These are phyloP conservation scores for Pemphredon lugubris DNA, from an alignment of 2,888 invertebrate genomes.

Conservation along the genomic window DNA sequence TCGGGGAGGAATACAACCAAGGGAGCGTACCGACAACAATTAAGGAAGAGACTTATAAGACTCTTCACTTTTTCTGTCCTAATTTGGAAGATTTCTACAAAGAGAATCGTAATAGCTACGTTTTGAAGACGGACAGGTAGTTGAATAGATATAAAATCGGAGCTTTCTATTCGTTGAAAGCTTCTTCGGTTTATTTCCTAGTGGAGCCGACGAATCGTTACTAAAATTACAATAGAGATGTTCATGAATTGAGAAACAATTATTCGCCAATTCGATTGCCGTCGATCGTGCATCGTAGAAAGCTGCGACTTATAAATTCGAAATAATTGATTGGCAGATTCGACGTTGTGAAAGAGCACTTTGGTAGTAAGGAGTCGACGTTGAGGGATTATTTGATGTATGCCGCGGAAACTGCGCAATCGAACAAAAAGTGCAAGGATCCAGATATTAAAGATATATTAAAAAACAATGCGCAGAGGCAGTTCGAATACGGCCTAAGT, in stretches of 20 bases:
- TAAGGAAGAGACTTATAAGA: slow-evolving; percentile 67
- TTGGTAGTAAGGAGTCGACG: slow-evolving; percentile 69
- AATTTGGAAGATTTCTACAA: slow-evolving; percentile 72
- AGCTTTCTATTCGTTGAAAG: no score
- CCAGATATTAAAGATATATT: slow-evolving; percentile 67
- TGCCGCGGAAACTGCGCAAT: slow-evolving; percentile 69
- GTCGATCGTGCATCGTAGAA: no score
- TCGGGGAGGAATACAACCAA: slow-evolving; percentile 71
- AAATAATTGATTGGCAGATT: slow-evolving; percentile 65
- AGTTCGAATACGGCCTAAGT: slow-evolving; percentile 76
- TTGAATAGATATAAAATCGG: no score
- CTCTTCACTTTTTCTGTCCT: slow-evolving; percentile 65
- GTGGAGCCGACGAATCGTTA: no score
- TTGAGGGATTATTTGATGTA: slow-evolving; percentile 67
- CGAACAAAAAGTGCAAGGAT: slow-evolving; percentile 68
- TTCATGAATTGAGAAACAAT: no score
- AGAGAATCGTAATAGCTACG: slow-evolving; percentile 69
- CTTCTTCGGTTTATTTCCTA: no score
- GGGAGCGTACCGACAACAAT: slow-evolving; percentile 75
- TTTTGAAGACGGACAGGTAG: slow-evolving; percentile 73
- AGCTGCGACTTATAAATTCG: no score
- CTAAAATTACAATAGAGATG: no score
- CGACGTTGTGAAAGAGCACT: slow-evolving; percentile 67
- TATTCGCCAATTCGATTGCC: no score
- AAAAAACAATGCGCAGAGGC: slow-evolving; percentile 74